Base-by-base conservation (phyloP, 2,888 invertebrate species). In the Podabrus alpinus region DNA sequence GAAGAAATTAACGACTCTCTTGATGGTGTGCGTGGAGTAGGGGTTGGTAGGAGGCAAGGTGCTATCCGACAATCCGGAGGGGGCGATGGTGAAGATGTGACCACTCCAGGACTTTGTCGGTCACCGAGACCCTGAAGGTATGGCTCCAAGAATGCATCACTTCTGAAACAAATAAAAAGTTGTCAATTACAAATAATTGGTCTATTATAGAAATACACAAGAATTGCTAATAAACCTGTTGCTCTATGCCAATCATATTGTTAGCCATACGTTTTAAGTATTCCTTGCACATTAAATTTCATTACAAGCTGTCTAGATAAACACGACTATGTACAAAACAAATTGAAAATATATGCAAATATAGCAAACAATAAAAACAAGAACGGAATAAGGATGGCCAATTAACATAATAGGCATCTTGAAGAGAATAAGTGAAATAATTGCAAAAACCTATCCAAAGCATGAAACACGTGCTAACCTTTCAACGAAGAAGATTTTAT, bases 71-170 rank as follows among this genome's bases (percentile, higher is more conserved):
- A 80, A n/a, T 82, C 69, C 29, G 83, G 88, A 89, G 85, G 88
- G 87, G 79, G 88, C 13, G 85, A 84, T 13, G 86, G 83, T 82
- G 84, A 90, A 87, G 86, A 89, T 84, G 78, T 89, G 85, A 80
- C 90, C 69, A 83, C 81, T 9, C 82, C 84, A 64, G 82, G 84
- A 79, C 83, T 86, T 75, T 84, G 85, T n/a, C 85, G 83, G 77
- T 85, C 84, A 66, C 87, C 88, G 84, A 92, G 88, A 66, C 91
- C 91, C 84, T 93, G 92, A 79, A 93, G 89, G 85, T 93, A 93
- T 59, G 93, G 93, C 86, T 94, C 94, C 83, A 94, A 89, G 86
- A 94, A 94, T 79, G 93, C 93, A 81, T 87, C 87, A 88, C 92
- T 93, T 89, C 94, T 94, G 91, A 0, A 92, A 92, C 9, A 66